Evolutionary conservation across 2,797 vertebrate genomes (phyloP), one percentile per base, ranked within the genome.

Genomic region (Phaenicophaeus curvirostris): DNA sequence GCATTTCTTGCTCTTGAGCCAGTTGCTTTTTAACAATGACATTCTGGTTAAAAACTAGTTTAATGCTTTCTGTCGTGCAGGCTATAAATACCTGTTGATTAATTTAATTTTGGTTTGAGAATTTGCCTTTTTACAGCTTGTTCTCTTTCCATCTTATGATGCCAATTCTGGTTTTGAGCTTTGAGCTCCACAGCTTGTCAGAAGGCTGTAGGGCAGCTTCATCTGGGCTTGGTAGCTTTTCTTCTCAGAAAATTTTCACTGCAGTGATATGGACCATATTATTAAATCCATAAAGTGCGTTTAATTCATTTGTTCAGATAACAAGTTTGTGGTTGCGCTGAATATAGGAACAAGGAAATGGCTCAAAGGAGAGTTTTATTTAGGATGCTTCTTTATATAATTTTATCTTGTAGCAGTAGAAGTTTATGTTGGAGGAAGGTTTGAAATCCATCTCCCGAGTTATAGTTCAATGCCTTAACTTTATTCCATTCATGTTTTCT

Each of bases 261-360:
- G 44, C 37, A 4, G 15, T 42, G 5, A 41, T 53, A n/a, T 2
- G 24, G 31, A 41, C 17, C 0, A 0, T 16, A 20, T 5, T 63
- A 44, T 39, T 79, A 13, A 11, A 66, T 16, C n/a, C 14, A 35
- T 17, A 30, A 24, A 13, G 19, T 17, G 20, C 13, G 7, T 62
- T 58, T 67, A 58, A 19, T 33, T 59, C 39, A 39, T 33, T 65
- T 59, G 27, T 55, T 74, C 5, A 10, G n/a, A 41, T 84, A n/a
- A 27, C 25, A 39, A 42, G 27, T 46, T n/a, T 67, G 42, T 39
- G 69, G 17, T 33, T 31, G 37, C 71, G 42, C 42, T 72, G 30
- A 62, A 55, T 7, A 50, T 30, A 51, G 46, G 41, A 61, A 24
- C 30, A 9, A 46, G 21, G 42, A 59, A 62, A 28, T 11, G 13